Conservation (phyloP, 92 coral and sea anemone genomes). For the Umimayanthus kanabou region DNA sequence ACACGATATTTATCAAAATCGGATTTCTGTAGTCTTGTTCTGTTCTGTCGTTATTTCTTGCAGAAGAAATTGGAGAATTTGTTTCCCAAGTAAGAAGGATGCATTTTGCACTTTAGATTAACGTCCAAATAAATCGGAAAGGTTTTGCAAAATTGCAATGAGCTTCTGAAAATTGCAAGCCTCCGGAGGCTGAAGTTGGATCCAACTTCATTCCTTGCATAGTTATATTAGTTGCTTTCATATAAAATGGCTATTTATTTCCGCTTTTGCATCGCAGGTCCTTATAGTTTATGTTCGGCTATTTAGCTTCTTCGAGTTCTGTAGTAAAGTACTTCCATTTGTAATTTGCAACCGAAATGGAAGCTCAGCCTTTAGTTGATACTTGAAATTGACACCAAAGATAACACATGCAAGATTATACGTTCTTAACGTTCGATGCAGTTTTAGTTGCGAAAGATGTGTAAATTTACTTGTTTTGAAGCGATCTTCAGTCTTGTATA, state of each 20-base stretch:
- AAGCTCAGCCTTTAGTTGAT: background rate
- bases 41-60: background rate
- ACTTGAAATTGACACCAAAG: background rate
- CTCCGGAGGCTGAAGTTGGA: too few species aligned
- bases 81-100: background rate
- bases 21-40: background rate
- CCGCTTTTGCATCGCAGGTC: background rate
- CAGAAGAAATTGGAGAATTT: background rate
- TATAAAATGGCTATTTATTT: background rate
- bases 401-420: background rate
- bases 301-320: background rate
- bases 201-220: background rate
- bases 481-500: background rate
- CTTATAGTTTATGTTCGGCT: background rate
- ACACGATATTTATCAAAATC: background rate
- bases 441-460: background rate
- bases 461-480: background rate
- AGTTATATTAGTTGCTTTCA: background rate
- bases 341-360: background rate
- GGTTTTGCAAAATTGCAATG: background rate
- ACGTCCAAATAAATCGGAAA: background rate
- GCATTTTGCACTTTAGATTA: background rate
- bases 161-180: background rate
- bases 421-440: background rate
- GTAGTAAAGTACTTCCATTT: background rate